Evolutionary conservation across 1,140 invertebrate genomes (phyloP).

Genomic region (Dendroctonus valens): DNA sequence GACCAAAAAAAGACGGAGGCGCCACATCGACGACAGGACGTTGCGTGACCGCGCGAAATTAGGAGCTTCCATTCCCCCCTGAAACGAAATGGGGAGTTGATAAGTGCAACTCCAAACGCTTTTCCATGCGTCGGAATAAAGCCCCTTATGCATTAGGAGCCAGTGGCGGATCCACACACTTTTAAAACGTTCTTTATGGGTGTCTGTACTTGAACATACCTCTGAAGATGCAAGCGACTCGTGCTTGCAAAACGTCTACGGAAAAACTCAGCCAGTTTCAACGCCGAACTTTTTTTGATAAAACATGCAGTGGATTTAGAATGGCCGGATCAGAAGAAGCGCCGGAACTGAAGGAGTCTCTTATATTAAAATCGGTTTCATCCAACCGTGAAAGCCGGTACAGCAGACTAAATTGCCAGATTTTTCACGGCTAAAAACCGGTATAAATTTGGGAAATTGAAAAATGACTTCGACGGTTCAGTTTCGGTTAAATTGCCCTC

Average conservation of each 20-base stretch:
- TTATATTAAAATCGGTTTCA: constrained; percentile 17
- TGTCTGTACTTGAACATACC: no score
- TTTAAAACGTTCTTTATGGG: no score
- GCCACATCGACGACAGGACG: constrained; percentile 22
- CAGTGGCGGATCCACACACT: no score
- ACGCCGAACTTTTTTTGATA: no score
- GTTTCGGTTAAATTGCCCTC: constrained; percentile 5
- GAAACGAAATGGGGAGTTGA: constrained; percentile 10
- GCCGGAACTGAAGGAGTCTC: neutral
- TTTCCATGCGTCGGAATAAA: neutral
- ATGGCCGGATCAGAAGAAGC: neutral
- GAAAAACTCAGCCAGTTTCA: no score
- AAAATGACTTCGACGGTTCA: neutral
- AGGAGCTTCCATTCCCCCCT: constrained; percentile 19
- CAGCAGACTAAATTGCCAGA: constrained; percentile 7
- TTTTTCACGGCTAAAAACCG: constrained; percentile 12
- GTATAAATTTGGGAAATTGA: constrained; percentile 19
- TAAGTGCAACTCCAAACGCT: constrained; percentile 25
- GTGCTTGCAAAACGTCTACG: no score
- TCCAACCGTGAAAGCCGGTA: neutral
- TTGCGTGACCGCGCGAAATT: constrained; percentile 34
- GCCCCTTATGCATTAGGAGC: neutral
- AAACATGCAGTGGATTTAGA: no score
- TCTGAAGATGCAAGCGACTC: no score
- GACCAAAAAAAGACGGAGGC: constrained; percentile 2